Evolutionary conservation across 1,140 invertebrate genomes (phyloP).

Genomic region (Ctenoplectra terminalis): DNA sequence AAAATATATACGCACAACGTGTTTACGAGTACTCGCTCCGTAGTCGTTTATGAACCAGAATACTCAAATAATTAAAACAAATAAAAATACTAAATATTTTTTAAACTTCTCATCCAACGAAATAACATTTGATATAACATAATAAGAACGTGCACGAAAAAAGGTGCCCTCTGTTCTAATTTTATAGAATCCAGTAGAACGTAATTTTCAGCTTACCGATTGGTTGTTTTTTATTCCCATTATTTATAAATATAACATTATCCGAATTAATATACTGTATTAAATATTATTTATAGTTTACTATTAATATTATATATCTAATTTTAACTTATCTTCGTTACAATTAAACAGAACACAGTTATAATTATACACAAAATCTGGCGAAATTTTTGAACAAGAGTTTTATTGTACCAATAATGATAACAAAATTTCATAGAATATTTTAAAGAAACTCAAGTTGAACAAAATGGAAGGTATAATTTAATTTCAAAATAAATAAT

Average conservation of each 20-base stretch:
- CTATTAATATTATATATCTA: not conserved
- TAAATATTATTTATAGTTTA: not conserved
- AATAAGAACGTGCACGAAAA: not conserved
- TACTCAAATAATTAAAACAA: not conserved
- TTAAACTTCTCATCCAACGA: not conserved
- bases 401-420: not conserved
- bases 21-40: not conserved
- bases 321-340: not conserved
- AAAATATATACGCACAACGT: not conserved
- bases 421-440: not conserved
- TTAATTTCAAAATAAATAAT: not conserved
- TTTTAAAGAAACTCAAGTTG: not conserved
- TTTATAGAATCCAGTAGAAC: slow-evolving; percentile 1
- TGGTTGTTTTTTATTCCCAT: not conserved
- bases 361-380: too few relatives aligned
- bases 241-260: slow-evolving; percentile 1
- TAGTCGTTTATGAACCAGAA: not conserved
- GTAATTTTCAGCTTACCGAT: not conserved
- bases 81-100: not conserved
- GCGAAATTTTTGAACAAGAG: too few relatives aligned
- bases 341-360: too few relatives aligned
- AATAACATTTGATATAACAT: not conserved
- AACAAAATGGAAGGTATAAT: slow-evolving; percentile 26
- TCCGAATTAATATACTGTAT: not conserved
- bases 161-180: slow-evolving; percentile 10